Evolutionary conservation across 2,797 vertebrate genomes (phyloP).

Genomic region (Hephaestus fuliginosus): DNA sequence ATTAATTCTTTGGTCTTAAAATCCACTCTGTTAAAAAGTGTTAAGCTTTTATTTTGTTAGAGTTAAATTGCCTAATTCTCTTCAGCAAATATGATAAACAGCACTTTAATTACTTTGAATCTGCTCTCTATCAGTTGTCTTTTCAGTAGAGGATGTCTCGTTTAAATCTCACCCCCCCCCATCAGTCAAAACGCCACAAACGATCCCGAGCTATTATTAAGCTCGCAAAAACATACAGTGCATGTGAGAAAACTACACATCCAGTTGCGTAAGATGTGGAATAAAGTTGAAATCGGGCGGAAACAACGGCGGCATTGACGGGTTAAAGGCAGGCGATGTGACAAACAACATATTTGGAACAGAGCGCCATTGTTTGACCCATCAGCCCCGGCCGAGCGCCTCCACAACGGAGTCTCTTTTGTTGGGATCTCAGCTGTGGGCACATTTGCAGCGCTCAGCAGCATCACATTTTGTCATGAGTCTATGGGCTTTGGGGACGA

Average conservation of each 20-base stretch:
- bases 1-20: background rate
- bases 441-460: slow-evolving; percentile 72
- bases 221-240: slow-evolving; percentile 22
- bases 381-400: slow-evolving; percentile 64
- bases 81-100: background rate
- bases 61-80: slow-evolving; percentile 1
- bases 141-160: background rate
- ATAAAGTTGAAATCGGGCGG: slow-evolving; percentile 70
- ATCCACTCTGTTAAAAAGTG: background rate
- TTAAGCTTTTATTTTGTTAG: slow-evolving; percentile 45
- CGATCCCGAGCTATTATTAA: slow-evolving; percentile 23
- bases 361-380: slow-evolving; percentile 77
- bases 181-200: slow-evolving; percentile 26
- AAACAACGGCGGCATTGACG: slow-evolving; percentile 76
- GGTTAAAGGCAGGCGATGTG: slow-evolving; percentile 76
- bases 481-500: slow-evolving; percentile 43
- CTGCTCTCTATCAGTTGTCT: background rate
- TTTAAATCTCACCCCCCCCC: slow-evolving; percentile 15
- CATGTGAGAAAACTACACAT: slow-evolving; percentile 40
- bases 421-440: slow-evolving; percentile 74
- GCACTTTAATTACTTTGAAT: slow-evolving; percentile 7
- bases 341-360: slow-evolving; percentile 84
- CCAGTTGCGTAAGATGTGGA: slow-evolving; percentile 75
- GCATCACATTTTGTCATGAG: slow-evolving; percentile 69
- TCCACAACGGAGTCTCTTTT: slow-evolving; percentile 73